Conservation (phyloP, 2,797 vertebrate species). For the Hyperoplus lanceolatus region DNA sequence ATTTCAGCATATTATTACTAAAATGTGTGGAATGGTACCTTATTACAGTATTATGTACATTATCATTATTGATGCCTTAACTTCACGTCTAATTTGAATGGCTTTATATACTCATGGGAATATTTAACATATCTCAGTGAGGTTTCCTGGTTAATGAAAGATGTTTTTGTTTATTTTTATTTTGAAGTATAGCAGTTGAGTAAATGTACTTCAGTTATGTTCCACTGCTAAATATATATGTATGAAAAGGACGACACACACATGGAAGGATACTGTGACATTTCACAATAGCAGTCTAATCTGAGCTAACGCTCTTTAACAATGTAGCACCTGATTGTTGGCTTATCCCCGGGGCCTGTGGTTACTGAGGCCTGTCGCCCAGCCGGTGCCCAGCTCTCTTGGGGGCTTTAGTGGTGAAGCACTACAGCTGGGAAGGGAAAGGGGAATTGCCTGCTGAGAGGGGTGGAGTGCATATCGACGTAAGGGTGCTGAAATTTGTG, state of each 20-base stretch:
- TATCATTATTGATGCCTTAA: background rate
- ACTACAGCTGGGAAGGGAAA: conserved; percentile 31
- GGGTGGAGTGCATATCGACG: conserved; percentile 39
- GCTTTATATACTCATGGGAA: background rate
- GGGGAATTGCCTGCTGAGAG: conserved; percentile 41
- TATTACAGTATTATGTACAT: background rate
- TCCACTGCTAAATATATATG: background rate
- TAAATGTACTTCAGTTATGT: background rate
- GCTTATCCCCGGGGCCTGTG: conserved; percentile 65
- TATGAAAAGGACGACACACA: conserved; percentile 27
- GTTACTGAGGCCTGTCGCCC: conserved; percentile 45
- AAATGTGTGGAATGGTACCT: background rate
- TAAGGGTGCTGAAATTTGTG: conserved; percentile 71
- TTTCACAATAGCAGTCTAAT: conserved; percentile 74
- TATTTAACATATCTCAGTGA: background rate
- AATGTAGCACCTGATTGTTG: conserved; percentile 83
- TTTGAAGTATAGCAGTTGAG: background rate
- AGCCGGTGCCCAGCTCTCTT: conserved; percentile 38
- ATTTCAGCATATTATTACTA: conserved; percentile 9
- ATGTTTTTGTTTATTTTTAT: background rate
- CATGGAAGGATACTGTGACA: conserved; percentile 54
- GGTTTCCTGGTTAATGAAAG: background rate
- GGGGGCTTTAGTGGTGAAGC: conserved; percentile 47
- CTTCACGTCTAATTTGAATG: background rate
- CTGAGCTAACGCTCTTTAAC: conserved; percentile 73